Evolutionary conservation across 1,140 invertebrate species (phyloP).

Genomic region (Temnothorax nylanderi): DNA sequence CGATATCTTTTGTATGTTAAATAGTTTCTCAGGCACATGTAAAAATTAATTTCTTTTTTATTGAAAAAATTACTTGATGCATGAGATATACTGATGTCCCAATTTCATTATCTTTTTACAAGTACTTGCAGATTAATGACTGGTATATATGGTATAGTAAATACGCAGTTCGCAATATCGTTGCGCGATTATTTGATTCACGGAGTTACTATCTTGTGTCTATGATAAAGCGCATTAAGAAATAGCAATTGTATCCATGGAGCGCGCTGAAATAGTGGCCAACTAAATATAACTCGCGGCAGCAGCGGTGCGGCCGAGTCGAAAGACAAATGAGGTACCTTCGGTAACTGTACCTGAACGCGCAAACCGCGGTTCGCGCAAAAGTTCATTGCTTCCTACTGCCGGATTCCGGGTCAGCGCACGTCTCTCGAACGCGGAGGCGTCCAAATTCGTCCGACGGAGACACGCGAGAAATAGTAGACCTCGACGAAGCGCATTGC

Average conservation of each 20-base stretch:
- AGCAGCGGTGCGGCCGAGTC: conserved; percentile 18
- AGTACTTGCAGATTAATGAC: background rate
- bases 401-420: conserved; percentile 50
- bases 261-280: conserved; percentile 64
- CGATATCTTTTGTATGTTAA: background rate
- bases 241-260: conserved; percentile 63
- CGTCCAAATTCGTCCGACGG: background rate
- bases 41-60: background rate
- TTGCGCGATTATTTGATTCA: background rate
- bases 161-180: background rate
- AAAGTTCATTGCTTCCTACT: conserved; percentile 64
- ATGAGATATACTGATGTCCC: background rate
- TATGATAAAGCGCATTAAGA: conserved; percentile 6
- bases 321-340: conserved; percentile 53
- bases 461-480: conserved; percentile 3
- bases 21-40: background rate
- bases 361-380: conserved; percentile 7
- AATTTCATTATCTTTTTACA: background rate
- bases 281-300: conserved; percentile 68
- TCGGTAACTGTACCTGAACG: conserved; percentile 43
- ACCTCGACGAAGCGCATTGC: no score
- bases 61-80: background rate
- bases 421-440: background rate
- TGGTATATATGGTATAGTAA: background rate
- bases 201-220: background rate